Base-by-base conservation (phyloP, 2,113 vertebrate species). In the Alethe castanea region DNA sequence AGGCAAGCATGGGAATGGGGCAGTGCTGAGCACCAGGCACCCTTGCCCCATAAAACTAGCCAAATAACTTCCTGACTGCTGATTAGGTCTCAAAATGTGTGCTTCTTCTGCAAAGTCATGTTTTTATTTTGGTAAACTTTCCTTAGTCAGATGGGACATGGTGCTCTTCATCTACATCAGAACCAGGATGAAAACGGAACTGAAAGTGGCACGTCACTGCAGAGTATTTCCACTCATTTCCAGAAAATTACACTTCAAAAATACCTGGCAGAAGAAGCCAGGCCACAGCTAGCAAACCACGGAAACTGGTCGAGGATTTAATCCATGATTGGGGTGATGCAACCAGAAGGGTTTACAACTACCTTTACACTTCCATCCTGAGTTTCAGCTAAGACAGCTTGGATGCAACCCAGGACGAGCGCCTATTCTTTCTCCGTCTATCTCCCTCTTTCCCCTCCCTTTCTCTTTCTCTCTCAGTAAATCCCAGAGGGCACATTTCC, bases 401-500 rank as follows among this genome's bases (percentile, higher is more conserved):
- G 74, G 84, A 65, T 40, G 79, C 42, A 62, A 19, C 54, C 35
- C 74, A 13, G 66, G 31, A 77, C 42, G n/a, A 48, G 73, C 38
- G 52, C 72, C 85, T 74, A 4, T 61, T 79, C 42, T 86, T 40
- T 83, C 53, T 13, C 36, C 6, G 2, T 40, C 23, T 8, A 56
- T 57, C 81, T 94, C 79, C 36, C 40, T 64, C 71, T 67, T 65
- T 29, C 82, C 84, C 81, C 78, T 90, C 79, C 90, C 62, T 86
- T 79, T 59, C 66, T n/a, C 64, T 47, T 81, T 76, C 70, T 87
- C 53, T 67, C 78, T 62, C 82, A 44, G 71, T 47, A 86, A 88
- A 78, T 91, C 95, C 92, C 82, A 66, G 47, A 29, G 81, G 92
- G 69, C 84, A 95, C 73, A 79, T 91, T 93, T 91, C 89, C 40